Conservation (phyloP, 2,888 invertebrate species). For the Erebia aethiops region DNA sequence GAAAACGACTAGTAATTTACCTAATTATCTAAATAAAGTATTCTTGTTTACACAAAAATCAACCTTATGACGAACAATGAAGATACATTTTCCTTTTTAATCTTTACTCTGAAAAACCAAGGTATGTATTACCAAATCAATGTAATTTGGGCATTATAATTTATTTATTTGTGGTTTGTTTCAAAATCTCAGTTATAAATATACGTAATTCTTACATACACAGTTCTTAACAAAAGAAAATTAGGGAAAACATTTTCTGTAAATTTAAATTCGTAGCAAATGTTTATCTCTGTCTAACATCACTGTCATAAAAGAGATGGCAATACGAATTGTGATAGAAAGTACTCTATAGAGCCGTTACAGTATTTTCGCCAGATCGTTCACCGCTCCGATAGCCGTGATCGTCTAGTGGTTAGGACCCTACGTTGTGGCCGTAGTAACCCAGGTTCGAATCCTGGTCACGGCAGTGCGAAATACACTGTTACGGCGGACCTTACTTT, state of each 20-base stretch:
- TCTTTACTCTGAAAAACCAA: too few species aligned
- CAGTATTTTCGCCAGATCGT: background rate
- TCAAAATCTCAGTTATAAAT: background rate
- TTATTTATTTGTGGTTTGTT: background rate
- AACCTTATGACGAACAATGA: background rate
- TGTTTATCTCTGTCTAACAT: background rate
- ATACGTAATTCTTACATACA: background rate
- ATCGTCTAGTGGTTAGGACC: constrained; percentile 90
- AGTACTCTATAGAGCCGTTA: background rate
- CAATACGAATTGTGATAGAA: background rate
- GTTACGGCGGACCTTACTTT: constrained; percentile 23
- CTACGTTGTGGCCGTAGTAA: constrained; percentile 91
- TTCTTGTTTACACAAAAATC: background rate
- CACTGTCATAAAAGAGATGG: background rate
- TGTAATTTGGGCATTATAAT: background rate
- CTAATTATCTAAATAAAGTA: constrained; percentile 1
- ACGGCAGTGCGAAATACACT: constrained; percentile 55
- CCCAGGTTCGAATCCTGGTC: constrained; percentile 89
- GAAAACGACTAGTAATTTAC: background rate
- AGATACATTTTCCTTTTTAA: background rate
- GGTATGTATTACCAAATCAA: background rate
- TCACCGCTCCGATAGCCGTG: constrained; percentile 55
- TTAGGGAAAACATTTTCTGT: background rate
- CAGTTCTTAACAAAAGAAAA: background rate
- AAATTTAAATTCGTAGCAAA: background rate